phyloP scores from a whole-genome alignment of 1,140 invertebrate species.

The Sesamia nonagrioides region DNA sequence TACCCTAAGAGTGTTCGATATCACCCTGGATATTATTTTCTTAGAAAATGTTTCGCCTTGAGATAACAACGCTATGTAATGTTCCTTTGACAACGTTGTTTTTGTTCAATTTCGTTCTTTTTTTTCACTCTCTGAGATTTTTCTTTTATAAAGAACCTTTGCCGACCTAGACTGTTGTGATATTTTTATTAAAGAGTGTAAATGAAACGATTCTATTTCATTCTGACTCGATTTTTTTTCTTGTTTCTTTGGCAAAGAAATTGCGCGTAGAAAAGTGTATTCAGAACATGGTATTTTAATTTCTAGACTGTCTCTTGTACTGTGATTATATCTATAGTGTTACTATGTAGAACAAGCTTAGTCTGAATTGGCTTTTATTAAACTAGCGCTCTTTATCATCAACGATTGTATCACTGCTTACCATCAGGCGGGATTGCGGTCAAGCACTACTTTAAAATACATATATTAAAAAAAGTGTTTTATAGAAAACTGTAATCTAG shows the following conservation, averaged over 20 bases:
- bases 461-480: no score
- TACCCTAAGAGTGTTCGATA: constrained; percentile 7
- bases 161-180: constrained; percentile 15
- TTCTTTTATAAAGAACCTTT: constrained; percentile 2
- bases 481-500: no score
- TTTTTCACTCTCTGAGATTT: neutral
- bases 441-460: no score
- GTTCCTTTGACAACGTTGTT: constrained; percentile 15
- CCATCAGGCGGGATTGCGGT: no score
- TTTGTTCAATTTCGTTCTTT: constrained; percentile 22
- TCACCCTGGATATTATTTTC: constrained; percentile 12
- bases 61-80: constrained; percentile 18
- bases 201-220: neutral
- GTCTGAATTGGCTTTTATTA: no score
- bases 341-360: neutral
- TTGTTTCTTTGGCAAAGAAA: neutral
- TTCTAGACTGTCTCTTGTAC: neutral
- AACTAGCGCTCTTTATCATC: no score
- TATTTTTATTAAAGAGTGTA: constrained; percentile 5
- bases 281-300: neutral
- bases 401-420: no score
- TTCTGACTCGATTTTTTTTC: neutral
- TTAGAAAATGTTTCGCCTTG: constrained; percentile 12
- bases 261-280: neutral
- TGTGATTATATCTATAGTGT: neutral